A percentile compares a stretch with the other conserved stretches of the same genome.
Evolutionary conservation across 2,113 vertebrate genomes (phyloP).

Genomic region (Hystrix cristata): DNA sequence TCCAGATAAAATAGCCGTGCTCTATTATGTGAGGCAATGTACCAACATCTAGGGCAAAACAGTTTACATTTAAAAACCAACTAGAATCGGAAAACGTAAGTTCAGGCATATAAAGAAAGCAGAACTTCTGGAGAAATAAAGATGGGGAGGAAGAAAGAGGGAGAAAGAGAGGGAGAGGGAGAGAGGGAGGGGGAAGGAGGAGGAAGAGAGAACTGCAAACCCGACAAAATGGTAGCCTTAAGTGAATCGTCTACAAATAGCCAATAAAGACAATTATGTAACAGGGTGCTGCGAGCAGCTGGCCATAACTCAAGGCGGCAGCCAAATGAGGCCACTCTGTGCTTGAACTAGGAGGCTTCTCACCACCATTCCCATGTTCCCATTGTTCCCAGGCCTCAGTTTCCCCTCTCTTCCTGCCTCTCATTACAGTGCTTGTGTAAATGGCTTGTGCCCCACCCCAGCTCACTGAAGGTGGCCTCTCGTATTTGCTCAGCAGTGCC

Average conservation of each 20-base stretch:
- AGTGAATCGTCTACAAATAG: slow-evolving; percentile 73
- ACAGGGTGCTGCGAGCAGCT: slow-evolving; percentile 25
- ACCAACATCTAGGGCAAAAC: slow-evolving; percentile 81
- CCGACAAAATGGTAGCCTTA: slow-evolving; percentile 50
- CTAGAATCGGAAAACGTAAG: not conserved
- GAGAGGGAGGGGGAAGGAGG: not conserved
- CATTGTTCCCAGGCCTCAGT: not conserved
- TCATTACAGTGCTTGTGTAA: fast-evolving
- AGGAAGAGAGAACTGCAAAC: slow-evolving; percentile 55
- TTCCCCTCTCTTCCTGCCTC: not conserved
- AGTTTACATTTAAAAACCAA: slow-evolving; percentile 80
- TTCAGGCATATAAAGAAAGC: slow-evolving; percentile 66
- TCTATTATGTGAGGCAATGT: slow-evolving; percentile 71
- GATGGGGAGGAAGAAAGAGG: not conserved
- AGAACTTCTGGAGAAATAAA: slow-evolving; percentile 40
- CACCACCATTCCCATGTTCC: fast-evolving
- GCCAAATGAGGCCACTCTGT: not conserved
- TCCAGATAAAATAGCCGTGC: slow-evolving; percentile 81
- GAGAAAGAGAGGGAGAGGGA: not conserved
- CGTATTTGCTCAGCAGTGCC: not conserved
- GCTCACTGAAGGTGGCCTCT: not conserved
- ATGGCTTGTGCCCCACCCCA: not conserved
- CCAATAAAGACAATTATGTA: slow-evolving; percentile 71
- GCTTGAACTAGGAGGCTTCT: not conserved
- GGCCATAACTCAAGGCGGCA: not conserved